Base-by-base conservation (phyloP, 2,888 invertebrate genomes). In the Rapana venosa region DNA sequence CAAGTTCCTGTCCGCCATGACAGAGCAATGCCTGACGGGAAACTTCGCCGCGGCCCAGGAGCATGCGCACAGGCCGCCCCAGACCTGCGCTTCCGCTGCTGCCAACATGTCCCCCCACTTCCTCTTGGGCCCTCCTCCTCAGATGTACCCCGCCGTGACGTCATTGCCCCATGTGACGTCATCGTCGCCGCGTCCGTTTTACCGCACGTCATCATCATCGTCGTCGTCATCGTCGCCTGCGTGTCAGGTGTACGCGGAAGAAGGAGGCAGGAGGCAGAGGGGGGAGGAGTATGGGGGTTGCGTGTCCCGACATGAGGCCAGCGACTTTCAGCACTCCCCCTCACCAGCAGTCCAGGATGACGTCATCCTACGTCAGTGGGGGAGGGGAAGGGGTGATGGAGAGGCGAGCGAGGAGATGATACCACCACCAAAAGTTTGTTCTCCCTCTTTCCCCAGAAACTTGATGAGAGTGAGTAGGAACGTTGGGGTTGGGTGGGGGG, bases 21-120 rank as follows among this genome's bases (percentile, higher is more conserved):
- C 92, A 2, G 92, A 92, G 77, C 92, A 92, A 83, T 91, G 88
- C 88, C 89, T 92, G n/a, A 90, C 90, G 30, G 92, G 91, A 35
- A 92, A 90, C 85, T 92, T 90, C 85, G 66, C 66, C 66, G 32
- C 26, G 77, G 85, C 81, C 56, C 87, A 56, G 32, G 70, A 79
- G 61, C 90, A 58, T 47, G 74, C 87, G 56, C 81, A 87, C 61
- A 6, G 36, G 26, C 36, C 81, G 22, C 47, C 81, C 11, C 79
- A 35, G 35, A 26, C 87, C 30, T 88, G 88, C 58, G 22, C 87
- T 32, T 35, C 88, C 61, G 70, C 35, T 84, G 36, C 66, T 84
- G 36, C 66, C 90, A 87, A 26, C 56, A 47, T 47, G 58, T 58
- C 47, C 58, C 77, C 79, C 85, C 88, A 70, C 66, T 77, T 77